Percentiles rank a stretch among this genome's conserved stretches.
Evolutionary conservation across 2,113 vertebrate genomes (phyloP).

Genomic region (Epinephelus moara): DNA sequence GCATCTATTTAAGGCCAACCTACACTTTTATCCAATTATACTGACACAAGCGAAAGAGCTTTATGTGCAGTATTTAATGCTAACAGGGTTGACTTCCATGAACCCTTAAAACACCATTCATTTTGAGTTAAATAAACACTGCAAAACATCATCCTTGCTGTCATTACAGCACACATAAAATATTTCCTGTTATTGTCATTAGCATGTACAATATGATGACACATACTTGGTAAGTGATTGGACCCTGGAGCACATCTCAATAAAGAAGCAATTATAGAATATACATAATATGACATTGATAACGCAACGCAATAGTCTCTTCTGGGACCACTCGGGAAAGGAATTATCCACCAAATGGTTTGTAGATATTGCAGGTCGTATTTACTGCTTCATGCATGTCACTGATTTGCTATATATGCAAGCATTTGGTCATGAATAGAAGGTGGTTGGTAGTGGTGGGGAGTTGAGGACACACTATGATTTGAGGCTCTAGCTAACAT

Average conservation of each 20-base stretch:
- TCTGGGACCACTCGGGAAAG: not conserved
- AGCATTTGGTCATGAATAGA: not conserved
- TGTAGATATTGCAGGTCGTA: slow-evolving; percentile 2
- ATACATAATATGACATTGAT: slow-evolving; percentile 2
- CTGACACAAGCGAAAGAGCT: slow-evolving; percentile 1
- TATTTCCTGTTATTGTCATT: slow-evolving; percentile 8
- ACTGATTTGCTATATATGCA: not conserved
- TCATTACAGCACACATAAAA: not conserved
- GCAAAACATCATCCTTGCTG: not conserved
- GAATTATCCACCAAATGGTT: slow-evolving; percentile 10
- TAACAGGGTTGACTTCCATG: slow-evolving; percentile 26
- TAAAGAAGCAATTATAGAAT: slow-evolving; percentile 25
- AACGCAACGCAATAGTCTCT: not conserved
- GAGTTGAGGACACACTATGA: no score
- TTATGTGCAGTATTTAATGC: slow-evolving; percentile 10
- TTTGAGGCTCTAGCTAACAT: no score
- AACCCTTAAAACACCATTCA: slow-evolving; percentile 28
- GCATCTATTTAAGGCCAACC: slow-evolving; percentile 22
- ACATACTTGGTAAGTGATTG: slow-evolving; percentile 2
- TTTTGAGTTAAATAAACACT: not conserved
- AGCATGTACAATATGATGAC: not conserved
- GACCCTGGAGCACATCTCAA: not conserved
- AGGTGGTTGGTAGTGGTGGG: no score
- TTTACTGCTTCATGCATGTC: not conserved
- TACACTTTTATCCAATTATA: slow-evolving; percentile 21